phyloP scores from a whole-genome alignment of 1,140 invertebrate species.

The Trichonephila inaurata region DNA sequence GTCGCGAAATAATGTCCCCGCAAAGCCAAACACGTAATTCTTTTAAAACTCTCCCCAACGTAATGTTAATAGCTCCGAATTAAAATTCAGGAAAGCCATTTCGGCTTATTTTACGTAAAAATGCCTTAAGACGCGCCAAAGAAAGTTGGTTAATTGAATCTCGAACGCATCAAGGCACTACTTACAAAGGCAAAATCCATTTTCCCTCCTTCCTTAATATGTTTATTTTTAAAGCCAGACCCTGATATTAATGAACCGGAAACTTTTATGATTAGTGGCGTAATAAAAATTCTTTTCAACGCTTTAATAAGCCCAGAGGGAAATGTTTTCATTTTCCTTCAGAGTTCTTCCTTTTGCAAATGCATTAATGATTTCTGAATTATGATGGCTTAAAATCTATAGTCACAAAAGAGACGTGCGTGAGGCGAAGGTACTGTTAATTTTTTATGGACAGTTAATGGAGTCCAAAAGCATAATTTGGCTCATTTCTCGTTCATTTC shows the following conservation, averaged over 20 bases:
- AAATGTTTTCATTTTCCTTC: slow-evolving; percentile 69
- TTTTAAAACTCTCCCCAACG: neutral
- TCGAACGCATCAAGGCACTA: slow-evolving; percentile 28
- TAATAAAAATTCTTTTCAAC: slow-evolving; percentile 63
- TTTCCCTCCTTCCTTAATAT: slow-evolving; percentile 38
- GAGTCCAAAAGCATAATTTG: slow-evolving; percentile 39
- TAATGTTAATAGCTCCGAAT: slow-evolving; percentile 9
- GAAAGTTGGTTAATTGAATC: slow-evolving; percentile 59
- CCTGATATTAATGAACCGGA: slow-evolving; percentile 64
- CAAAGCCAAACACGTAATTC: neutral
- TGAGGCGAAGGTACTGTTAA: neutral
- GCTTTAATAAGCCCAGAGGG: slow-evolving; percentile 55
- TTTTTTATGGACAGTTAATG: slow-evolving; percentile 57
- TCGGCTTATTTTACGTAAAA: slow-evolving; percentile 22
- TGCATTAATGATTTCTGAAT: slow-evolving; percentile 71
- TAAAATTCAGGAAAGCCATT: slow-evolving; percentile 56
- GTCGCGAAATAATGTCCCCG: neutral
- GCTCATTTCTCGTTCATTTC: neutral
- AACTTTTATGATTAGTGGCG: slow-evolving; percentile 70
- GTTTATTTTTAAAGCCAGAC: slow-evolving; percentile 69
- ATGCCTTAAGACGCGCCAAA: neutral
- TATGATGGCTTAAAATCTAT: slow-evolving; percentile 70
- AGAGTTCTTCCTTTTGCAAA: neutral
- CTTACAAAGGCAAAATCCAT: slow-evolving; percentile 56
- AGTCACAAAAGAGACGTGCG: no score